phyloP scores from a whole-genome alignment of 2,113 vertebrate genomes.

The Phylloscopus trochiloides region DNA sequence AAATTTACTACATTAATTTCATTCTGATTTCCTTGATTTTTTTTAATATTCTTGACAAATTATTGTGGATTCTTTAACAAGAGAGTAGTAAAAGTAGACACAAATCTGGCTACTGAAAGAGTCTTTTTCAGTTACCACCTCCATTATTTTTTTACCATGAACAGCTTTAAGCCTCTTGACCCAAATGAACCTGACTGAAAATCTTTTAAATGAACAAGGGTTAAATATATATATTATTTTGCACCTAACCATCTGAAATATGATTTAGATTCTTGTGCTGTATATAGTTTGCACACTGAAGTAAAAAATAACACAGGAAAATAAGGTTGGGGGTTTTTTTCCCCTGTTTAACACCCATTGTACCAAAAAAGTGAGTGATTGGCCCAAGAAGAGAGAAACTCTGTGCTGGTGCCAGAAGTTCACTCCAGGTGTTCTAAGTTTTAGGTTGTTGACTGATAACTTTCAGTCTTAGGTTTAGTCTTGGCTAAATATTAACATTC shows the following conservation, averaged over 20 bases:
- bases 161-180: neutral
- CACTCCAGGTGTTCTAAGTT: neutral
- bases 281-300: neutral
- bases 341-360: fast-evolving
- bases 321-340: fast-evolving
- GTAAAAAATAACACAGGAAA: neutral
- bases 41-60: no score
- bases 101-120: neutral
- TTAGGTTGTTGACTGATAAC: neutral
- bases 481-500: neutral
- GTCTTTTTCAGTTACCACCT: neutral
- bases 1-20: neutral
- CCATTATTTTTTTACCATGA: neutral
- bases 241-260: neutral
- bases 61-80: neutral
- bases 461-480: neutral
- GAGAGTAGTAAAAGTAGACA: neutral
- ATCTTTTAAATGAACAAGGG: neutral
- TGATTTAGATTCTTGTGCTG: neutral
- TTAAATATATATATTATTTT: neutral
- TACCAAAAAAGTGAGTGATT: neutral
- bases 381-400: neutral
- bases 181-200: neutral
- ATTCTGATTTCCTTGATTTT: neutral
- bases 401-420: neutral